Percentiles rank a stretch among this genome's conserved stretches.
Conservation (phyloP, 2,797 vertebrate genomes). For the Passerculus sandwichensis region DNA sequence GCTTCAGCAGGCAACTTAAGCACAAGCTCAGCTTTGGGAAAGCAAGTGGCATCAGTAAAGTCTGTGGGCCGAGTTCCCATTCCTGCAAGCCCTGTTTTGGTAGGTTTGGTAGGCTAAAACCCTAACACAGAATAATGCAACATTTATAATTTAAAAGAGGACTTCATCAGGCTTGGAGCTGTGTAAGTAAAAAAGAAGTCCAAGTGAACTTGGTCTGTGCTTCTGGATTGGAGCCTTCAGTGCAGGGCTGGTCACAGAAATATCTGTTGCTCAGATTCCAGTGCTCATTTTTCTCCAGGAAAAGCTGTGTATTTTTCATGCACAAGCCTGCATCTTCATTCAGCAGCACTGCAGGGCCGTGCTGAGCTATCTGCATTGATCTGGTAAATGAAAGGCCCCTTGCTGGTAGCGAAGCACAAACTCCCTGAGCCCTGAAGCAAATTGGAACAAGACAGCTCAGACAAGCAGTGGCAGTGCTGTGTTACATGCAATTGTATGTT, state of each 20-base stretch:
- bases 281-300: neutral
- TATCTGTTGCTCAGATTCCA: neutral
- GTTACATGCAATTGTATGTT: neutral
- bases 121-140: neutral
- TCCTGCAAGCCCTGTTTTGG: neutral
- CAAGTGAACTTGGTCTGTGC: neutral
- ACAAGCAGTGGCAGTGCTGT: neutral
- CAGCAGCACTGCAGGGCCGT: neutral
- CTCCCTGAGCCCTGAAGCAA: neutral
- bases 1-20: neutral
- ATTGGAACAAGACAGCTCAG: neutral
- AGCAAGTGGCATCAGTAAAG: neutral
- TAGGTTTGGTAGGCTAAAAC: neutral
- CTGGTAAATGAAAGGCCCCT: constrained; percentile 47
- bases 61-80: neutral
- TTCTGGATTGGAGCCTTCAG: neutral
- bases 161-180: too few species aligned
- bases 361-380: constrained; percentile 37
- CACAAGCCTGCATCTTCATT: neutral
- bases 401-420: constrained; percentile 1
- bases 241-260: neutral
- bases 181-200: neutral
- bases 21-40: neutral
- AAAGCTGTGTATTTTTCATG: constrained; percentile 15
- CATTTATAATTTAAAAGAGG: neutral